Evolutionary conservation across 2,888 invertebrate genomes (phyloP).

Genomic region (Tineola bisselliella): DNA sequence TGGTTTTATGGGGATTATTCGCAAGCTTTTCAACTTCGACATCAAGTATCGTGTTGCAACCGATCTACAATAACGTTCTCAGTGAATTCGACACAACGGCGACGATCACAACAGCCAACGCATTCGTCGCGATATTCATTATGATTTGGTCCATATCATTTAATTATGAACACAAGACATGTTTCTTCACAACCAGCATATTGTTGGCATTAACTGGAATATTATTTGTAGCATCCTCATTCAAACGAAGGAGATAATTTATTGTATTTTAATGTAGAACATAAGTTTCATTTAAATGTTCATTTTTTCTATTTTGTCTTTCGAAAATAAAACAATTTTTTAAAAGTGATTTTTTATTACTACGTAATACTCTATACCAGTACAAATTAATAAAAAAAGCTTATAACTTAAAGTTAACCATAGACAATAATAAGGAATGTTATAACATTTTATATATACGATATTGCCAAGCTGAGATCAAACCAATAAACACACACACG

Average conservation of each 20-base stretch:
- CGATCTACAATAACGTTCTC: conserved; percentile 47
- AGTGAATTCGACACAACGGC: conserved; percentile 59
- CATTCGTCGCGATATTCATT: conserved; percentile 41
- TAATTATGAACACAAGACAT: conserved; percentile 47
- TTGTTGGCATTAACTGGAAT: conserved; percentile 43
- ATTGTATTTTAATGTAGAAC: not conserved
- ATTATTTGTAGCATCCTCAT: conserved; percentile 44
- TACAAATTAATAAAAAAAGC: too few relatives aligned
- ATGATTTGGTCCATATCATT: conserved; percentile 43
- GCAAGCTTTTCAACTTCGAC: conserved; percentile 51
- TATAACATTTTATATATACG: too few relatives aligned
- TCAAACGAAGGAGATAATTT: conserved; percentile 40
- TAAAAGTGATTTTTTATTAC: too few relatives aligned
- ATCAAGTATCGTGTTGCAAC: conserved; percentile 46
- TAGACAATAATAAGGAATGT: too few relatives aligned
- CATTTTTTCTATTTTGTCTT: too few relatives aligned
- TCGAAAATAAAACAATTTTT: too few relatives aligned
- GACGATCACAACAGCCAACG: conserved; percentile 50
- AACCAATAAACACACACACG: too few relatives aligned
- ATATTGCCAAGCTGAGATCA: too few relatives aligned
- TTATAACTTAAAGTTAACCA: too few relatives aligned
- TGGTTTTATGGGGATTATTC: conserved; percentile 54
- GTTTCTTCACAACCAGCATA: conserved; percentile 47
- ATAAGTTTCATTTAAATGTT: not conserved
- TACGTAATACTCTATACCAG: too few relatives aligned